A percentile compares a stretch with the other conserved stretches of the same genome.
Evolutionary conservation across 2,797 vertebrate genomes (phyloP).

Genomic region (Micromesistius poutassou): DNA sequence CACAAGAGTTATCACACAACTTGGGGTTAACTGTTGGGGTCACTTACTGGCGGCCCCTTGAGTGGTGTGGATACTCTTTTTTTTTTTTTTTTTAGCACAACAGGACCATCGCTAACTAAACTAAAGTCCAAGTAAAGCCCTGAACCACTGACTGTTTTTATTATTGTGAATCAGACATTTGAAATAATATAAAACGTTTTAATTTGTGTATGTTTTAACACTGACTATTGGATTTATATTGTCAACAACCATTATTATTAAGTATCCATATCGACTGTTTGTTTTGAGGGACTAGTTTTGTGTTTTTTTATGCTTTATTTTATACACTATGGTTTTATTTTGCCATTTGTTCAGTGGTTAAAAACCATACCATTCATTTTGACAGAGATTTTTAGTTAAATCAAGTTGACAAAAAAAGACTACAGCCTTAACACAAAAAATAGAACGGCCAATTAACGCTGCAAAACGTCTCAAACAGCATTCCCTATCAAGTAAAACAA

Average conservation of each 20-base stretch:
- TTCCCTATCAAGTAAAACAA: neutral
- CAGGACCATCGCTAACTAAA: conserved; percentile 16
- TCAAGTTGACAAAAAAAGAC: too few relatives aligned
- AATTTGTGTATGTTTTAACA: neutral
- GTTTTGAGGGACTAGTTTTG: neutral
- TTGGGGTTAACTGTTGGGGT: conserved; percentile 17
- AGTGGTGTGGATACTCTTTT: neutral
- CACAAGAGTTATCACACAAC: neutral
- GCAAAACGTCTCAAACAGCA: neutral
- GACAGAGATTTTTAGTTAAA: neutral
- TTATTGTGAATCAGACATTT: conserved; percentile 30
- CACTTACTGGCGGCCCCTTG: conserved; percentile 49
- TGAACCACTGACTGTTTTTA: conserved; percentile 7
- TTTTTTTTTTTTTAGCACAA: conserved; percentile 45
- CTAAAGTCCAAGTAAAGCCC: neutral
- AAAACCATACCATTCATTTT: neutral
- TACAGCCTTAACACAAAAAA: neutral
- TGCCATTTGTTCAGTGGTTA: neutral
- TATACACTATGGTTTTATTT: neutral
- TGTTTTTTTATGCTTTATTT: too few relatives aligned
- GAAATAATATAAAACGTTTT: conserved; percentile 9
- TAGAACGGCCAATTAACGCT: neutral
- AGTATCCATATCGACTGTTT: neutral
- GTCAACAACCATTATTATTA: neutral
- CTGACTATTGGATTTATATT: neutral